These are phyloP conservation scores for Uromys caudimaculatus DNA, from an alignment of 2,797 vertebrate species.

Conservation along the genomic window DNA sequence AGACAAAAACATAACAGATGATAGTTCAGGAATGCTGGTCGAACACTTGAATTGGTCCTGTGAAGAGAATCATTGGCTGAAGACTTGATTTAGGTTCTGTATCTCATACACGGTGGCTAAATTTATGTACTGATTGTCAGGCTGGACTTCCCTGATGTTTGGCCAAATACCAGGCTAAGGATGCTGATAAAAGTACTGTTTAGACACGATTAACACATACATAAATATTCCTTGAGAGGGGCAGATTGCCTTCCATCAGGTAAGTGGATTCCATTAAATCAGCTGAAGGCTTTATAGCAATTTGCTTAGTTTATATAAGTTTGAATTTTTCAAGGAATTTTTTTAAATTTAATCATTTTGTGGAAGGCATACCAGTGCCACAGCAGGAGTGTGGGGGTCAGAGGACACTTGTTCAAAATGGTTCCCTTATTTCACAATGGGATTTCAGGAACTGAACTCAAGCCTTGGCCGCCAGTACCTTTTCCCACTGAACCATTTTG, in stretches of 20 bases:
- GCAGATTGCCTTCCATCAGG: background rate
- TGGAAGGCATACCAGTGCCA: background rate
- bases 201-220: constrained; percentile 7
- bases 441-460: background rate
- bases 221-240: background rate
- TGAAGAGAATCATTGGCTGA: background rate
- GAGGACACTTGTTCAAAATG: background rate
- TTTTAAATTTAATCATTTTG: background rate
- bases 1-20: background rate
- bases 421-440: background rate
- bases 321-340: background rate
- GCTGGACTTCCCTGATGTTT: background rate
- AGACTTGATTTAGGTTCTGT: background rate
- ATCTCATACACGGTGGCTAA: background rate
- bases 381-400: background rate
- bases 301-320: background rate
- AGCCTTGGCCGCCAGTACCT: background rate
- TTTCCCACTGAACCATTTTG: background rate
- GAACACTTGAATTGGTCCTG: background rate
- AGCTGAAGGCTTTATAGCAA: background rate
- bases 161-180: background rate
- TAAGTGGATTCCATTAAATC: background rate
- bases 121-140: background rate
- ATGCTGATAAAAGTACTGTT: background rate
- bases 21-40: background rate